These are phyloP conservation scores for Nannospalax galili DNA, from an alignment of 2,113 vertebrate species.

Conservation along the genomic window DNA sequence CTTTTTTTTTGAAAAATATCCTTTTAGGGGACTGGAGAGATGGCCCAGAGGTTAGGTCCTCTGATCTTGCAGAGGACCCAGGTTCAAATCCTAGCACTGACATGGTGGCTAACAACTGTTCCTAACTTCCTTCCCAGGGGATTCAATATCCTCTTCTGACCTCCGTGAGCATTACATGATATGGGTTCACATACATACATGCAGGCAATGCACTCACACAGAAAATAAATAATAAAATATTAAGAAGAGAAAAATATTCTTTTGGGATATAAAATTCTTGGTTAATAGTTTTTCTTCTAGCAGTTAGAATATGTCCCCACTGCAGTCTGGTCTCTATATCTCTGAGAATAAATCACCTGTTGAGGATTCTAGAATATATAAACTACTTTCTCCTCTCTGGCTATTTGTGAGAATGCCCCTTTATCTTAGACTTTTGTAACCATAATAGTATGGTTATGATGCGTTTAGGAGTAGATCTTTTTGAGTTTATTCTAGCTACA, in stretches of 20 bases:
- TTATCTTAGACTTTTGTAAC: not conserved
- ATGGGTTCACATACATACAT: no score
- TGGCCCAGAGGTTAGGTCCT: no score
- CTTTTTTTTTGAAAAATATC: no score
- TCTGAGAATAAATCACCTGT: not conserved
- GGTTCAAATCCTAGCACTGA: no score
- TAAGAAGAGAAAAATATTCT: not conserved
- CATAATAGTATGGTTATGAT: not conserved
- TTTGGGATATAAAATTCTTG: not conserved
- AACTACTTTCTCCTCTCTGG: not conserved
- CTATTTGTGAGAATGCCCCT: not conserved
- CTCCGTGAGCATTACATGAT: no score
- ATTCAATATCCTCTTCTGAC: no score
- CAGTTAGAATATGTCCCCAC: not conserved
- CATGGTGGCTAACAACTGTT: no score
- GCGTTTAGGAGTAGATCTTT: not conserved
- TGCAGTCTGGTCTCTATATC: not conserved
- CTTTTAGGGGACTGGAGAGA: no score
- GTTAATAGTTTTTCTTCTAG: not conserved
- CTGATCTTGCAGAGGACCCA: no score
- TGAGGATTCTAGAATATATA: not conserved
- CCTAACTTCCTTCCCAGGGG: no score
- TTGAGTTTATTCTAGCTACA: not conserved
- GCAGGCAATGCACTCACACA: no score
- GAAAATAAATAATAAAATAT: no score